Evolutionary conservation across 2,113 vertebrate species (phyloP).

Genomic region (Calypte anna): DNA sequence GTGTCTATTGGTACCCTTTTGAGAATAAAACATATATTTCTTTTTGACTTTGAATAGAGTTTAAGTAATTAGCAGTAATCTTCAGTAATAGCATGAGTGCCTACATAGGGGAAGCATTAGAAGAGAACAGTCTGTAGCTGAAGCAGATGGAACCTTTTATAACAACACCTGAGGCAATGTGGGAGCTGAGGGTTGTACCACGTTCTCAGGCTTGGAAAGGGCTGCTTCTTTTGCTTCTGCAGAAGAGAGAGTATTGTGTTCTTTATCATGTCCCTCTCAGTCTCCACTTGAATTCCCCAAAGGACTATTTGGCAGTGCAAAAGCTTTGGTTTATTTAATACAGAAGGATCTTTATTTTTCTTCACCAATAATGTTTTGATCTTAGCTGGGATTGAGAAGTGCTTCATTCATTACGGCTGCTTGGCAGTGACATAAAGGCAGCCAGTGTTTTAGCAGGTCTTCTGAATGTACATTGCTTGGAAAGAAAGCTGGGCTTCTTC

Average conservation of each 20-base stretch:
- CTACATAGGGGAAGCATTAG: background rate
- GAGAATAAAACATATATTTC: background rate
- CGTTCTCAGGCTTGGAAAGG: background rate
- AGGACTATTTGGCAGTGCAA: slow-evolving; percentile 7
- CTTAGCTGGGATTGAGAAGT: slow-evolving; percentile 25
- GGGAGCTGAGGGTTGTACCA: background rate
- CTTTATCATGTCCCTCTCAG: background rate
- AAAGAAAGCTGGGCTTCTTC: slow-evolving; percentile 33
- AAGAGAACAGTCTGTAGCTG: background rate
- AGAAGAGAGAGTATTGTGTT: slow-evolving; percentile 9
- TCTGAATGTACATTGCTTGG: background rate
- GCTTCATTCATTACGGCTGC: background rate
- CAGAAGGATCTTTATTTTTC: slow-evolving; percentile 53
- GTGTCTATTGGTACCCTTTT: background rate
- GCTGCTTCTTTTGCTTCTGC: background rate
- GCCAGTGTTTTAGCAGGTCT: slow-evolving; percentile 48
- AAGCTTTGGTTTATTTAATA: slow-evolving; percentile 44
- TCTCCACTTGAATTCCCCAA: slow-evolving; percentile 27
- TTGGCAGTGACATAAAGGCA: slow-evolving; percentile 57
- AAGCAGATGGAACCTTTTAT: slow-evolving; percentile 31
- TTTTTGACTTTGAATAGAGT: slow-evolving; percentile 1
- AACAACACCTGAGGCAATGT: background rate
- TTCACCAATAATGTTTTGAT: slow-evolving; percentile 49
- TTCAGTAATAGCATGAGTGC: background rate
- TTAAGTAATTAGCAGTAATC: background rate